Evolutionary conservation across 2,113 vertebrate species (phyloP), one percentile per base, ranked within the genome.

Genomic region (Lycaon pictus): DNA sequence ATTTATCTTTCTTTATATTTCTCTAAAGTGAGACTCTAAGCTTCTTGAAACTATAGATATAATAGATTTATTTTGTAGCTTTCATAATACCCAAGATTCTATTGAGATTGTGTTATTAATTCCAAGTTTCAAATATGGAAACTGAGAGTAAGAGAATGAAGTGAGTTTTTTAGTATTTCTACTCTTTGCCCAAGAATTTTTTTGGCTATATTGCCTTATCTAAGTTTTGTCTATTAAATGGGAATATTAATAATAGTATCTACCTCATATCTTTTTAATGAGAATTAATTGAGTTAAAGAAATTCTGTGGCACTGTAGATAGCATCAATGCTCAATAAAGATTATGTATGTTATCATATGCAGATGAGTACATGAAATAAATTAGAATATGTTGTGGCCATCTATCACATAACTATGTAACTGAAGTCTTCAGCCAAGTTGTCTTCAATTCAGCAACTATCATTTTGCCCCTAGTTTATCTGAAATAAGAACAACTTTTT

Each of bases 11-110:
- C 20, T 55, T 16, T 62, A 12, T 55, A 53, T 88, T 77, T 86
- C 29, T 87, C 27, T 95, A 90, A 97, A 97, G 60, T 82, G 56
- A 92, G 37, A 67, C 20, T 79, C 4, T 74, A 91, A 95, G 15
- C 27, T 72, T 88, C 79, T 87, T 82, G 67, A 56, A 76, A 85
- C 58, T 83, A 5, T 7, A 53, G 12, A 71, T 56, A 87, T 27
- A 71, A 72, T 55, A 63, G 37, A 74, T 81, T 92, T 63, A 55
- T 81, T 86, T 94, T 93, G 15, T 72, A 86, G 48, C 91, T 88
- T 32, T 17, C 16, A 62, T 86, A 88, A 72, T 89, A 84, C 11
- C 7, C 60, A 77, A 5, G 32, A 19, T 58, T 11, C 20, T 53
- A 35, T 4, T 80, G 43, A 60, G 80, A 63, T 83, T 80, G 51